Percentiles rank a stretch among this genome's conserved stretches.
These are phyloP conservation scores for Clarias gariepinus DNA, from an alignment of 2,113 vertebrate genomes.

Conservation along the genomic window DNA sequence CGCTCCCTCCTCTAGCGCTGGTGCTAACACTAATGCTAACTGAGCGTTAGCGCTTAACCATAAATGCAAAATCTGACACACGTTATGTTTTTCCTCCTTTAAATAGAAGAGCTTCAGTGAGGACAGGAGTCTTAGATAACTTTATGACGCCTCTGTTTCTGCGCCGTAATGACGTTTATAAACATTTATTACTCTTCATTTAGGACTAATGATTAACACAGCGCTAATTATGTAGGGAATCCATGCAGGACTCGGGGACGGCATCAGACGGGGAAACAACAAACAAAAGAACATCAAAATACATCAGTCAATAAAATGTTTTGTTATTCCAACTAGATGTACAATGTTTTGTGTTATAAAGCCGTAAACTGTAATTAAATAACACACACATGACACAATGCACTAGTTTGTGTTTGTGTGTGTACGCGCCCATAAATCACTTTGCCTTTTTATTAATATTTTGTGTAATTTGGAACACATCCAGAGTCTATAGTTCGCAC, in stretches of 20 bases:
- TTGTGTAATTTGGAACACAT: neutral
- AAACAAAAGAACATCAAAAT: neutral
- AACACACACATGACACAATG: neutral
- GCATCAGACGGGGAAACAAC: neutral
- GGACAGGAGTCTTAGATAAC: neutral
- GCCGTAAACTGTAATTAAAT: neutral
- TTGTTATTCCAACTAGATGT: neutral
- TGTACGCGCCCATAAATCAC: neutral
- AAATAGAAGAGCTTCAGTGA: neutral
- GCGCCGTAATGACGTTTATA: conserved; percentile 5
- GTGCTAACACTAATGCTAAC: too few relatives aligned
- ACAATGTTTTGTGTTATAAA: neutral
- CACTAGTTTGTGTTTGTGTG: neutral
- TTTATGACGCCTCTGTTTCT: neutral
- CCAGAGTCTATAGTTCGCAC: neutral
- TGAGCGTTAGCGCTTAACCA: neutral
- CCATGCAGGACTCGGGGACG: neutral
- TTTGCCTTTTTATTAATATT: neutral
- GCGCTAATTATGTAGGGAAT: neutral
- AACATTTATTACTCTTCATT: conserved; percentile 34
- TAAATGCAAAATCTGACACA: neutral
- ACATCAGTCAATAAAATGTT: neutral
- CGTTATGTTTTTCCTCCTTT: neutral
- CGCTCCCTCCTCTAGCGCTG: too few relatives aligned
- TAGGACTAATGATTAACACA: neutral